A percentile compares a stretch with the other conserved stretches of the same genome.
Conservation (phyloP, 1,140 invertebrate species). For the Apis dorsata region DNA sequence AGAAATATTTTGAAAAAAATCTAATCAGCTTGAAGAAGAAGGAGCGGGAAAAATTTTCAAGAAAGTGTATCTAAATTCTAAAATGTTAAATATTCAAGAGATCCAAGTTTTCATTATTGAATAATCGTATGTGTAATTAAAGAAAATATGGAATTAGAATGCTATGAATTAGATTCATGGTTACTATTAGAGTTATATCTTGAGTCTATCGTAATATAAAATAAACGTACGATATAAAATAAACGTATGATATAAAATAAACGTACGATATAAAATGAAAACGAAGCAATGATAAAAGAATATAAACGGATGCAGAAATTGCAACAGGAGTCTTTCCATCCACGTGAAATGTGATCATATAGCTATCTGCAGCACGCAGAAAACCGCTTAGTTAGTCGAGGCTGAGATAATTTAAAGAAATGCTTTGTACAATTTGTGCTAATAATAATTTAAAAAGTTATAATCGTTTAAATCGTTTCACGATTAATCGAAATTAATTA, state of each 20-base stretch:
- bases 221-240: not conserved
- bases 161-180: not conserved
- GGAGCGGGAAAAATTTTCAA: not conserved
- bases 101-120: not conserved
- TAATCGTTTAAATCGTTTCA: not conserved
- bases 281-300: too few relatives aligned
- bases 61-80: slow-evolving; percentile 1
- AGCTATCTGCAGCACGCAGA: too few relatives aligned
- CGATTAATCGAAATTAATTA: slow-evolving; percentile 28
- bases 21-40: too few relatives aligned
- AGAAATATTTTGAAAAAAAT: too few relatives aligned
- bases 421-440: too few relatives aligned
- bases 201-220: slow-evolving; percentile 1
- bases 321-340: not conserved
- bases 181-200: slow-evolving; percentile 6
- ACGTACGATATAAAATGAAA: too few relatives aligned
- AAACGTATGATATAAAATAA: not conserved
- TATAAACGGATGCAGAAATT: not conserved
- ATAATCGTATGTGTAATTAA: not conserved
- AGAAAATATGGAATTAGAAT: not conserved
- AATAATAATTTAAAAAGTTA: not conserved
- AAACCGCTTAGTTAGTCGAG: slow-evolving; percentile 23
- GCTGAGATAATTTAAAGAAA: too few relatives aligned
- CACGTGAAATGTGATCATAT: not conserved
- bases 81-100: slow-evolving; percentile 16